These are phyloP conservation scores for Sebastes fasciatus DNA, from an alignment of 2,113 vertebrate genomes.

Conservation along the genomic window DNA sequence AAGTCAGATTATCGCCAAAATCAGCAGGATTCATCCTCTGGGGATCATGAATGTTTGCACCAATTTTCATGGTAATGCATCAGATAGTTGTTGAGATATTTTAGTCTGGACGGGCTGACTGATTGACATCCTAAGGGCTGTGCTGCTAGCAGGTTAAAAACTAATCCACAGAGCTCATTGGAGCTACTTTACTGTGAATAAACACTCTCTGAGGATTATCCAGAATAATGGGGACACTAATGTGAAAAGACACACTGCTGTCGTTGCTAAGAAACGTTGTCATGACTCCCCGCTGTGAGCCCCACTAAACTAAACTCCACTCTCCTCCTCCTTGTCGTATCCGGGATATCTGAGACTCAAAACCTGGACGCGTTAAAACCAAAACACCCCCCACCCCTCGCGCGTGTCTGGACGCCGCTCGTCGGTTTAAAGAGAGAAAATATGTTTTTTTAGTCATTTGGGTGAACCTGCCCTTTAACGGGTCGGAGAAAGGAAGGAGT, in stretches of 20 bases:
- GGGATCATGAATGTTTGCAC: neutral
- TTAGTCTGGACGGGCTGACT: neutral
- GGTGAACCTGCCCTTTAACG: slow-evolving; percentile 28
- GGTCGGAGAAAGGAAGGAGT: slow-evolving; percentile 9
- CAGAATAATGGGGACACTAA: neutral
- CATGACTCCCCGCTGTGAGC: neutral
- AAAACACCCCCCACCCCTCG: neutral
- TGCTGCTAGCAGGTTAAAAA: neutral
- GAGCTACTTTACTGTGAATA: neutral
- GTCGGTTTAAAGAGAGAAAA: slow-evolving; percentile 5
- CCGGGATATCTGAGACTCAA: neutral
- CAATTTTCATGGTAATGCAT: neutral
- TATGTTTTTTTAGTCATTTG: slow-evolving; percentile 37
- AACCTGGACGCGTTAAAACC: slow-evolving; percentile 2
- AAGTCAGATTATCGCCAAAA: neutral
- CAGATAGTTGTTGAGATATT: neutral
- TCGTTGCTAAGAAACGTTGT: neutral
- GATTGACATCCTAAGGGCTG: neutral
- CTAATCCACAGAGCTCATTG: neutral
- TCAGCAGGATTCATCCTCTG: neutral
- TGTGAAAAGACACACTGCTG: neutral
- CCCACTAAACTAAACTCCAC: neutral
- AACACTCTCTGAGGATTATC: neutral
- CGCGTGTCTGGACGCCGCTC: too few relatives aligned
- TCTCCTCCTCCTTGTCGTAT: neutral